Base-by-base conservation (phyloP, 2,113 vertebrate species). In the Dasyprocta punctata region DNA sequence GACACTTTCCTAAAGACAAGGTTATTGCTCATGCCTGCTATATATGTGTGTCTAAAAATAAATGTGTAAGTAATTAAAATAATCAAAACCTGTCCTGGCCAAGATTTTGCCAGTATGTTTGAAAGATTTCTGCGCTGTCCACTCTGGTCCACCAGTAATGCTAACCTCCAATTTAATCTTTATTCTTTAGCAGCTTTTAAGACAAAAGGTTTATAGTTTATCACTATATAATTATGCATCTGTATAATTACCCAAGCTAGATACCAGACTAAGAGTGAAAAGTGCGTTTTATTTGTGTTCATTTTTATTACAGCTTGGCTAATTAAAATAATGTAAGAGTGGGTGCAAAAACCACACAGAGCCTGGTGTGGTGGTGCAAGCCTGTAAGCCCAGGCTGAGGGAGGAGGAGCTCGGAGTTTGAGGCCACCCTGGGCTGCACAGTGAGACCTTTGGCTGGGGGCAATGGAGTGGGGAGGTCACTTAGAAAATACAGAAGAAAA, bases 121-220 rank as follows among this genome's bases (percentile, higher is more conserved):
- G 63, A 89, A 71, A 90, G 38, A 41, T 16, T 11, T 44, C 38
- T 82, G 63, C 33, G 61, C 14, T 90, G 38, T 85, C 58, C 86
- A 7, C 36, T 87, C 44, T 44, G 36, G n/a, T 4, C 73, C 44
- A 10, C 78, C 52, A 96, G 30, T 84, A 86, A 61, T 41, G n/a
- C 61, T 10, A 38, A 56, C 38, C n/a, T n/a, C 52, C 52, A 77
- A 47, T 19, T 24, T 65, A 56, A 85, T 73, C 85, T 86, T 90
- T n/a, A n/a, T n/a, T n/a, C n/a, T n/a, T n/a, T 85, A 56, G 58
- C 24, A 95, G 81, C 80, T 86, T 96, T 95, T 96, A 61, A 92
- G 58, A 58, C n/a, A 96, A 89, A 94, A 88, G 26, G 63, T 63
- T 83, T 75, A 83, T 2, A 82, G 13, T 58, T 38, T 85, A 28